Evolutionary conservation across 2,888 invertebrate genomes (phyloP), one percentile per base, ranked within the genome.

Genomic region (Brenthis ino): DNA sequence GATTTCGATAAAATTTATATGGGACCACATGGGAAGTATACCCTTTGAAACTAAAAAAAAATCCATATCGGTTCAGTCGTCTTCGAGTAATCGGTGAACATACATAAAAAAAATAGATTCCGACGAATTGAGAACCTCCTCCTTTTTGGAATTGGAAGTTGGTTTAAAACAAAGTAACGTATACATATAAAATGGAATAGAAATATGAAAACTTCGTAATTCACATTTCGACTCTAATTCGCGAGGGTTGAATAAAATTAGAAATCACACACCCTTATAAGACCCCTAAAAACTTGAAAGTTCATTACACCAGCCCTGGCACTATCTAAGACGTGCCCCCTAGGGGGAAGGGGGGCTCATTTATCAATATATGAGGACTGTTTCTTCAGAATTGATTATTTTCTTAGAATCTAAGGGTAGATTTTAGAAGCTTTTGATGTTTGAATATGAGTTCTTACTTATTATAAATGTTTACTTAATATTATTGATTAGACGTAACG

Each of bases 341-440:
- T 73, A 75, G 80, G 78, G 81, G 80, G 91, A 92, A 91, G 91
- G 91, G 91, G 88, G 80, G 78, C 91, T 92, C 92, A 93, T 93
- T 93, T 93, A 93, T 93, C 93, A 93, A 93, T 93, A 93, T 91
- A 89, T 78, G 79, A 86, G 84, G 89, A 91, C 91, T 91, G 92
- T 93, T 93, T 92, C 92, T 93, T 92, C 92, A 89, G 92, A 92
- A 93, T 92, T 93, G 92, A 93, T 93, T 93, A 90, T 91, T 91
- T 87, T 84, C 88, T 89, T 88, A 88, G 91, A 91, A 89, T 91
- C 91, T 91, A 90, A 90, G 88, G 86, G 84, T 83, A 72, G 73
- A 73, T 72, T 68, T 69, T 73, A 58, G 28, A 57, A 53, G 61
- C 54, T 47, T 56, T 56, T 48, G 55, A 37, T 73, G 77, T 77